Evolutionary conservation across 2,888 invertebrate species (phyloP), one percentile per base, ranked within the genome.

Genomic region (Chaetogeoica ovagalla): DNA sequence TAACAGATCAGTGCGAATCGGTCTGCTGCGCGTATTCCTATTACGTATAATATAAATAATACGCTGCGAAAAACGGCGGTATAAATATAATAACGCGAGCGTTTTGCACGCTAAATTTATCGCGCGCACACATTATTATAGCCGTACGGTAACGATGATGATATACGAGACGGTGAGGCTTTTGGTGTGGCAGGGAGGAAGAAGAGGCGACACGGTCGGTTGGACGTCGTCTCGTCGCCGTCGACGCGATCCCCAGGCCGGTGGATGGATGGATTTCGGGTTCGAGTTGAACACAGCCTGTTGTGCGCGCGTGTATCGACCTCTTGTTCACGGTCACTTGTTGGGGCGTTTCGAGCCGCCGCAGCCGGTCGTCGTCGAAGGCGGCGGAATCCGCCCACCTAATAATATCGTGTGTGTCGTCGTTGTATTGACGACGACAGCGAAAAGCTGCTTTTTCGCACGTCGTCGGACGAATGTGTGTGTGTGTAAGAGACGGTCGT

Each of bases 271-370:
- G 77, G 77, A 77, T 77, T 76, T 68, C 77, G 69, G 60, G 59
- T 77, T 68, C 69, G 68, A 77, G 77, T 79, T 79, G 70, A 79
- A 79, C 77, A 63, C 77, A 62, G 77, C 37, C 48, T 69, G 76
- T 68, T 73, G 72, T 30, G 19, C 4, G 9, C 23, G 68, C 17
- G 37, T 13, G 62, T 52, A 43, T n/a, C 68, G 77, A 55, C 62
- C 70, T 79, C 77, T 79, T 79, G 77, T 79, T 79, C 77, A 79
- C 77, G 77, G 77, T 79, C 77, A 79, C 77, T 79, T 79, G 77
- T 79, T 79, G 70, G 77, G 77, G 77, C 77, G 77, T 70, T 77
- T 73, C 52, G 60, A 69, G 17, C 60, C 13, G 76, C 60, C 55
- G 17, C 63, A 55, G 75, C 43, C 57, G 75, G 75, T 23, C 57